Evolutionary conservation across 2,888 invertebrate species (phyloP).

Genomic region (Dryomyza anilis): DNA sequence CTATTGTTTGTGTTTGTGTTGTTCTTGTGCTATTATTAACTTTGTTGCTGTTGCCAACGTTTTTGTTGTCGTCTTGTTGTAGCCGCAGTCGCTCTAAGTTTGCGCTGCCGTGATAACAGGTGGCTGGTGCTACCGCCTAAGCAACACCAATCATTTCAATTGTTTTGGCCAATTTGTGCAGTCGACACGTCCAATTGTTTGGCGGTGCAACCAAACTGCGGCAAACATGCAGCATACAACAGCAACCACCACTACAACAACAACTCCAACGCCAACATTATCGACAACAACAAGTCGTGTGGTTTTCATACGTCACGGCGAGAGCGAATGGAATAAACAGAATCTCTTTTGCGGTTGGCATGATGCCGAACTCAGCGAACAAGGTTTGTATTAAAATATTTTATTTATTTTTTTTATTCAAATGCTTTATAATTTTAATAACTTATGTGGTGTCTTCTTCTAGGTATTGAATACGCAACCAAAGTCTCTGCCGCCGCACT

Average conservation of each 20-base stretch:
- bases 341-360: conserved; percentile 79
- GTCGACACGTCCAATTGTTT: too few relatives aligned
- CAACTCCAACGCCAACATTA: too few relatives aligned
- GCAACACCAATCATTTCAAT: neutral
- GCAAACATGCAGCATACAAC: conserved; percentile 23
- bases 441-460: too few relatives aligned
- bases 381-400: conserved; percentile 64
- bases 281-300: conserved; percentile 58
- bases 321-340: conserved; percentile 77
- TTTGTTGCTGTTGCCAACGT: neutral
- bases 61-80: neutral
- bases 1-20: neutral
- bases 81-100: too few relatives aligned
- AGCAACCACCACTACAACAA: too few relatives aligned
- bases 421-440: too few relatives aligned
- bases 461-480: conserved; percentile 54
- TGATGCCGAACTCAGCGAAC: conserved; percentile 71
- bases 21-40: neutral
- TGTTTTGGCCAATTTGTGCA: neutral
- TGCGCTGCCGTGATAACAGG: neutral
- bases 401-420: neutral
- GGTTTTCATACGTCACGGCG: conserved; percentile 69
- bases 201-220: neutral
- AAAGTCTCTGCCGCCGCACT: conserved; percentile 70
- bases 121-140: neutral